Base-by-base conservation (phyloP, 1,140 invertebrate species). In the Paralvinella palmiformis region DNA sequence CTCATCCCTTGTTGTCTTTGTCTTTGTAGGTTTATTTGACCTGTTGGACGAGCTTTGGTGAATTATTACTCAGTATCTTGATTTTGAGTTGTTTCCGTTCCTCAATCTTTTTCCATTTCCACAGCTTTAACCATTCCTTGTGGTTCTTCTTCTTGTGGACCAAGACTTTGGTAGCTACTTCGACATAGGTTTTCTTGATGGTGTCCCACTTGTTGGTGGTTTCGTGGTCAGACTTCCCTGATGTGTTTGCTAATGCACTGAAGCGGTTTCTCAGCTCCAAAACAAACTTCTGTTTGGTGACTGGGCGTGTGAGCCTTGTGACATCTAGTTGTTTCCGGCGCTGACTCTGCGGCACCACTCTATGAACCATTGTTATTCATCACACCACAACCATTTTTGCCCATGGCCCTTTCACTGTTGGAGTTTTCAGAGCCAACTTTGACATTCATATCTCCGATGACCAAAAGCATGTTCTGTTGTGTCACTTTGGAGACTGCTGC, bases 391-490 rank as follows among this genome's bases (percentile, higher is more conserved):
- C 44, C 44, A 10, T 48, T n/a, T 48, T 48, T 48, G 44, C 44
- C 44, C 44, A 48, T 10, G 10, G 44, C 2, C 44, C 44, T 48
- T 3, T 48, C 44, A 48, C 44, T 20, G 44, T 48, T 48, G 27
- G 2, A 48, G 44, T 48, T 48, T 2, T 48, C 44, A 48, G 44
- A 2, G 44, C 44, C 44, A 48, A 48, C 44, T 48, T 48, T 48
- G 44, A 10, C 44, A 48, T 48, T 48, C 44, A 2, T 48, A 2
- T 48, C 10, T 48, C 44, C 44, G 2, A 48, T 48, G 44, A 10
- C 27, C 44, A 48, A 48, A 48, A 48, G 44, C 44, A 48, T 48
- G 44, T 48, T 24, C n/a, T 48, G 44, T 48, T 48, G 44, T 48
- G 10, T n/a, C 2, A 48, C 44, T 48, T 48, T 48, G 44, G 10